Percentiles rank a stretch among this genome's conserved stretches.
Evolutionary conservation across 1,140 invertebrate genomes (phyloP).

Genomic region (Saccostrea echinata): DNA sequence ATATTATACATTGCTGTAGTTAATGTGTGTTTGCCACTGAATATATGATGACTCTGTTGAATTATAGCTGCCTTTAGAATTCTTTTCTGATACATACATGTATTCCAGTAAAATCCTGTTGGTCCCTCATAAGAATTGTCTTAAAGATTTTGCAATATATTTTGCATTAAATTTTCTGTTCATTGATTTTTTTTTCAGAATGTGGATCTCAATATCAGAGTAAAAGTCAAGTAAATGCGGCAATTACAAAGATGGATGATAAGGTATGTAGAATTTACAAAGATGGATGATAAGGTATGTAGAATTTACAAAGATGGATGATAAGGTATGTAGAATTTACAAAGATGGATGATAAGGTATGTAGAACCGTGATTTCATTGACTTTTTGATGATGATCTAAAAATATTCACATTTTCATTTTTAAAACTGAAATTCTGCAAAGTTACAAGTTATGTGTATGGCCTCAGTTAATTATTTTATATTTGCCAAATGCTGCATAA

Average conservation of each 20-base stretch:
- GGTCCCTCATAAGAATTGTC: too few species aligned
- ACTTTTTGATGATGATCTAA: too few species aligned
- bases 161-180: not conserved
- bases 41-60: too few species aligned
- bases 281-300: not conserved
- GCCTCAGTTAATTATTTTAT: too few species aligned
- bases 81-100: too few species aligned
- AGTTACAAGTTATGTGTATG: too few species aligned
- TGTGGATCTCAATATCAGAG: not conserved
- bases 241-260: not conserved
- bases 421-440: too few species aligned
- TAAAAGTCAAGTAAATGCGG: not conserved
- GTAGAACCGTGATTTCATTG: not conserved
- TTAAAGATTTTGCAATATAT: not conserved
- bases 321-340: not conserved
- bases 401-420: too few species aligned
- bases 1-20: too few species aligned
- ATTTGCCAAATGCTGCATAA: not conserved
- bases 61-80: too few species aligned
- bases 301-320: not conserved
- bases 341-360: not conserved
- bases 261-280: not conserved
- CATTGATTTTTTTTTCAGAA: not conserved
- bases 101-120: not conserved
- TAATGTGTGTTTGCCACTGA: too few species aligned